phyloP scores from a whole-genome alignment of 2,888 invertebrate genomes.

The Dolichomitus sp. region DNA sequence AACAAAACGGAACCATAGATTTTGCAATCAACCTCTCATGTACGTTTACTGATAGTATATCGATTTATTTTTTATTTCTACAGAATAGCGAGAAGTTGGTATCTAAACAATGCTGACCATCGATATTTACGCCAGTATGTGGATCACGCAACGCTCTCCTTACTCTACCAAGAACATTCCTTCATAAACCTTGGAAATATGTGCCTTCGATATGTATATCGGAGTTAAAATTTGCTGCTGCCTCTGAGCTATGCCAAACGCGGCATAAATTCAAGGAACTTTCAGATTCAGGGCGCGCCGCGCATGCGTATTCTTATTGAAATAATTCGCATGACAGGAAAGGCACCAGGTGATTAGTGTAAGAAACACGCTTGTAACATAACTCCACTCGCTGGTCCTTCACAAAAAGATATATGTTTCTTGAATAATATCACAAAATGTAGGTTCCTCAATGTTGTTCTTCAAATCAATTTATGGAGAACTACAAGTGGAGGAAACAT shows the following conservation, averaged over 20 bases:
- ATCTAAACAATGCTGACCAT: not conserved
- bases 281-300: not conserved
- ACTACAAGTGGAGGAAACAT: not conserved
- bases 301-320: slow-evolving; percentile 24
- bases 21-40: not conserved
- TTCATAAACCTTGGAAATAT: not conserved
- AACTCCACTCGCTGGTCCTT: not conserved
- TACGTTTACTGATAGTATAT: not conserved
- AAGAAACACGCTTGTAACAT: slow-evolving; percentile 7
- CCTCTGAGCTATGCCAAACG: not conserved
- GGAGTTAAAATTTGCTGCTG: not conserved
- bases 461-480: not conserved
- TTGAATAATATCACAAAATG: not conserved
- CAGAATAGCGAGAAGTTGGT: not conserved
- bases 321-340: slow-evolving; percentile 22
- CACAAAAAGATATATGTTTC: not conserved
- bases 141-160: not conserved
- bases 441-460: not conserved
- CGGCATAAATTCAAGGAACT: not conserved
- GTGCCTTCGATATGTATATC: not conserved
- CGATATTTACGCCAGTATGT: not conserved
- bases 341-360: not conserved
- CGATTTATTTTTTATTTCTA: not conserved
- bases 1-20: not conserved
- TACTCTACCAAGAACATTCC: not conserved